Conservation (phyloP, 2,797 vertebrate genomes). For the Sandelia bainsii region DNA sequence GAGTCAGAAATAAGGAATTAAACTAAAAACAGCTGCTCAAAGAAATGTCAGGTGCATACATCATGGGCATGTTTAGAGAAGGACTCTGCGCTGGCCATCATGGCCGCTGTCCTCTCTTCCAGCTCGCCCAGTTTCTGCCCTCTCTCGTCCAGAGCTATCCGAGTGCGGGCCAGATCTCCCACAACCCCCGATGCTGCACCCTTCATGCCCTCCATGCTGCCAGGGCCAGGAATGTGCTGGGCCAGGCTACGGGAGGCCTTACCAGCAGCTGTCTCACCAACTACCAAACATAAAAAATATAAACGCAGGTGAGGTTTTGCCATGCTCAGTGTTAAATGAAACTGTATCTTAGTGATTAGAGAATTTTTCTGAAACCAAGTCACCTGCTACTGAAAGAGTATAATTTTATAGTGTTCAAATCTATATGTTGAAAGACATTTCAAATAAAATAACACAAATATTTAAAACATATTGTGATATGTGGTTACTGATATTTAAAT, state of each 20-base stretch:
- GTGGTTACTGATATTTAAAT: not conserved
- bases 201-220: slow-evolving; percentile 96
- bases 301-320: not conserved
- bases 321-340: not conserved
- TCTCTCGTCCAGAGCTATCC: slow-evolving; percentile 95
- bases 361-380: not conserved
- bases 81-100: slow-evolving; percentile 95
- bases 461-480: too few relatives aligned
- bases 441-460: too few relatives aligned
- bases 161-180: slow-evolving; percentile 93
- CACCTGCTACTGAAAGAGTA: not conserved
- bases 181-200: slow-evolving; percentile 95
- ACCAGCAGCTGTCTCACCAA: slow-evolving; percentile 92
- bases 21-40: not conserved
- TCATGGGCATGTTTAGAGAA: slow-evolving; percentile 98
- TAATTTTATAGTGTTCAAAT: not conserved
- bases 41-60: slow-evolving; percentile 70
- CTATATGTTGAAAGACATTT: too few relatives aligned
- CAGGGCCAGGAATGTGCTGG: slow-evolving; percentile 96
- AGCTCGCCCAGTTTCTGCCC: slow-evolving; percentile 96
- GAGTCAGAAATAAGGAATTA: not conserved
- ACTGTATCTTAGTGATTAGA: not conserved
- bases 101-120: slow-evolving; percentile 95
- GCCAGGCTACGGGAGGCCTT: slow-evolving; percentile 95
- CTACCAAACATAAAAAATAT: slow-evolving; percentile 70